These are phyloP conservation scores for Chloropsis cyanopogon DNA, from an alignment of 2,113 vertebrate genomes.

Conservation along the genomic window DNA sequence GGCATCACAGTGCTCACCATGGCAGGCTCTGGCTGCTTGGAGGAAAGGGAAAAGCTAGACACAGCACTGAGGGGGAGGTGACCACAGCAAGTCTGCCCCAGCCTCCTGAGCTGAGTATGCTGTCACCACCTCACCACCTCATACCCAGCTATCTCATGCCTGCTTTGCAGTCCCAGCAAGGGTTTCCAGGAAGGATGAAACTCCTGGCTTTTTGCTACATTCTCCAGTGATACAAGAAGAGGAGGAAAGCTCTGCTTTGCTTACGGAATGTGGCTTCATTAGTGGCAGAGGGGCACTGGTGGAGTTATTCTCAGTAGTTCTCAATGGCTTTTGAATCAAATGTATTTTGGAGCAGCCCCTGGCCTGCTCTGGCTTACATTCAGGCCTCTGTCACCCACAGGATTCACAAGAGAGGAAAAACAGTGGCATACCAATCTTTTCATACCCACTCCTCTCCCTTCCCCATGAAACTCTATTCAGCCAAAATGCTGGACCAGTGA, in stretches of 20 bases:
- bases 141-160: not conserved
- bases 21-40: not conserved
- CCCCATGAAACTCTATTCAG: not conserved
- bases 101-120: not conserved
- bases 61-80: not conserved
- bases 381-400: not conserved
- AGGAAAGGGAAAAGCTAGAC: not conserved
- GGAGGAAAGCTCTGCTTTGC: not conserved
- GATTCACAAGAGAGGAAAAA: not conserved
- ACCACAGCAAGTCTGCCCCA: not conserved
- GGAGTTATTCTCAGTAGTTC: not conserved
- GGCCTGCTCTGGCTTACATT: not conserved
- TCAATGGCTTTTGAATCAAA: not conserved
- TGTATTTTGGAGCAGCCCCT: not conserved
- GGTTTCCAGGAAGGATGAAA: not conserved
- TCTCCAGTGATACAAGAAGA: not conserved
- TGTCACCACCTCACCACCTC: not conserved
- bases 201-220: not conserved
- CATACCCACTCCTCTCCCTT: not conserved
- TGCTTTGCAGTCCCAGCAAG: not conserved
- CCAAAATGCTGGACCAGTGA: not conserved
- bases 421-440: not conserved
- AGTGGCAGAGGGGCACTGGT: not conserved
- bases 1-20: not conserved
- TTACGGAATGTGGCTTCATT: not conserved